Evolutionary conservation across 53 echinoderm and acorn worm genomes (phyloP), one percentile per base, ranked within the genome.

Genomic region (Patiria pectinifera): DNA sequence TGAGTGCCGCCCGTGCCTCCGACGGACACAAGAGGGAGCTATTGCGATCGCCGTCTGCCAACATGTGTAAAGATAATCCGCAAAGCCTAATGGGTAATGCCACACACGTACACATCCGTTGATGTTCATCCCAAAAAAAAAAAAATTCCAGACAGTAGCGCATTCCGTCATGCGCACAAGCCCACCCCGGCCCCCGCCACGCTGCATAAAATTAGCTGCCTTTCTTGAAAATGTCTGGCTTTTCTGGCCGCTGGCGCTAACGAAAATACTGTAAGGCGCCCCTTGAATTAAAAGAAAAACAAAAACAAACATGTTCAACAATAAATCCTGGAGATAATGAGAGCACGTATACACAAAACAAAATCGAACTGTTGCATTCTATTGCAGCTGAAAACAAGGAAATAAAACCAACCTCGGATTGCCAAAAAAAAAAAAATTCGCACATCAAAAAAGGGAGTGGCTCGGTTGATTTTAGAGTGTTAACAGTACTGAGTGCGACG

Each of bases 151-250:
- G 90, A 90, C 90, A 80, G 69, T 59, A 16, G 35, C 79, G 25
- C 90, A 90, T 90, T 90, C 90, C 90, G 81, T 60, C 90, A 90
- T 90, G 90, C 81, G 62, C 69, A 80, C 46, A 90, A 21, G 44
- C 69, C 10, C 69, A 15, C 69, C 85, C 59, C 61, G n/a, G 16
- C 47, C 72, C 74, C 43, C 81, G 35, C 90, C 90, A 90, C 81
- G 90, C 80, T 66, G 90, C 90, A 90, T 90, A 90, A 80, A 90
- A 90, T 90, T 90, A 81, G 66, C 66, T 80, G 90, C 90, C 90
- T 80, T 53, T 90, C 62, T 89, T 90, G 80, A 80, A 53, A 90
- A 81, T 78, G 90, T 90, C 90, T 90, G 90, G 90, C 81, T 90
- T 81, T 90, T 87, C 78, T 63, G 84, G 6, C 80, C 43, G 80